Evolutionary conservation across 2,888 invertebrate species (phyloP), one percentile per base, ranked within the genome.

Genomic region (Parochlus steinenii): DNA sequence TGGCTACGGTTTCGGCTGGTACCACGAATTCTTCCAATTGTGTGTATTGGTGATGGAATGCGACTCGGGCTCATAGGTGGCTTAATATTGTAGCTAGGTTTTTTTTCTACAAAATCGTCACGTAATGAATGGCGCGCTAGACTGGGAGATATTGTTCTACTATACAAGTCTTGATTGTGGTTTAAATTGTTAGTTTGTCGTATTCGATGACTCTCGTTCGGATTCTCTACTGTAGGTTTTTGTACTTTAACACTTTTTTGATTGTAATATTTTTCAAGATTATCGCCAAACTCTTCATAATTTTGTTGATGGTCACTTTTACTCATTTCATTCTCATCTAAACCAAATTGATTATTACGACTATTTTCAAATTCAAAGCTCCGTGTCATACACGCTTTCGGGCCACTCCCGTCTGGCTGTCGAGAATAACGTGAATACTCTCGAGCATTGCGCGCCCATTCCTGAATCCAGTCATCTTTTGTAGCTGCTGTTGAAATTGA

Each of bases 31-130:
- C 69, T 63, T 19, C 71, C 61, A 11, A 74, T 50, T 1, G 71
- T 69, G 46, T 76, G 74, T 42, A 80, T 67, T 4, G 82, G 82
- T 34, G 81, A 81, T 3, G 82, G 82, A 50, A 82, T 81, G 56
- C 80, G 80, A 3, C 75, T 69, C 11, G 74, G 69, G 25, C 71
- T 68, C 37, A 56, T 52, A 3, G 59, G 58, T 10, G 58, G 58
- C 4, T 34, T 34, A n/a, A 34, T 34, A 34, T 34, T 34, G 12
- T 28, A 34, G 14, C 5, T 16, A 28, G 27, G 27, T 16, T 26
- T 14, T 22, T 34, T 22, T 11, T 34, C 28, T 6, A 28, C 7
- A 28, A 28, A 27, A 20, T 28, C 27, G 22, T 34, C 34, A 22
- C 34, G 19, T 11, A 34, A 26, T n/a, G 28, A 14, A 26, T 19